Conservation (phyloP, 2,797 vertebrate species). For the Cynopterus sphinx region DNA sequence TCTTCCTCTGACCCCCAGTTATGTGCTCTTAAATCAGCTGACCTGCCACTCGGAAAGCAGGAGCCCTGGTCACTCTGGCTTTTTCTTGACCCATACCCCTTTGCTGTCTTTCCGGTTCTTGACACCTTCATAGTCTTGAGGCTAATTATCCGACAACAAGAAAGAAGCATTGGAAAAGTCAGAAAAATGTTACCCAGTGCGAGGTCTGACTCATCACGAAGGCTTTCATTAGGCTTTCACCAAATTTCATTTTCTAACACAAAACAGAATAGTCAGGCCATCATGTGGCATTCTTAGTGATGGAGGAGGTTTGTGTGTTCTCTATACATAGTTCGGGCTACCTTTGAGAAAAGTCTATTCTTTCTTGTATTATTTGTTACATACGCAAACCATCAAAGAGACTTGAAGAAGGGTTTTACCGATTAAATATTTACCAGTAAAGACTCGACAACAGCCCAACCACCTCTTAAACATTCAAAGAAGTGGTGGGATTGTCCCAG, state of each 20-base stretch:
- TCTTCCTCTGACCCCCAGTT: neutral
- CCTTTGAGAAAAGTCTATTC: neutral
- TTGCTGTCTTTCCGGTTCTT: neutral
- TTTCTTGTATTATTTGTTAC: neutral
- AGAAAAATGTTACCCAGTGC: neutral
- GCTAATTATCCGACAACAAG: neutral
- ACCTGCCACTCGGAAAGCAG: neutral
- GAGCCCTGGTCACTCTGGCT: neutral
- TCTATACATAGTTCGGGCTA: neutral
- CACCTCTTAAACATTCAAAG: neutral
- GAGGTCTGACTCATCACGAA: neutral
- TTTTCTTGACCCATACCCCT: neutral
- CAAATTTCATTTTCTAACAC: neutral
- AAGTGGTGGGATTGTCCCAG: constrained; percentile 18
- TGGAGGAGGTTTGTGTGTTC: neutral
- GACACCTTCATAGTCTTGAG: neutral
- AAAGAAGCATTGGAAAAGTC: neutral
- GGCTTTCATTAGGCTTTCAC: neutral
- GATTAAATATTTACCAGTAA: constrained; percentile 71
- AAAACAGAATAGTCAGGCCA: neutral
- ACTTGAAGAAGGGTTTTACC: neutral
- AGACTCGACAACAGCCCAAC: constrained; percentile 20
- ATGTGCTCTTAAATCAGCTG: neutral
- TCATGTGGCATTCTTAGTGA: neutral
- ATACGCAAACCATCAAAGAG: neutral